Percentiles rank a stretch among this genome's conserved stretches.
phyloP scores from a whole-genome alignment of 2,113 vertebrate genomes.

The Heliornis fulica region DNA sequence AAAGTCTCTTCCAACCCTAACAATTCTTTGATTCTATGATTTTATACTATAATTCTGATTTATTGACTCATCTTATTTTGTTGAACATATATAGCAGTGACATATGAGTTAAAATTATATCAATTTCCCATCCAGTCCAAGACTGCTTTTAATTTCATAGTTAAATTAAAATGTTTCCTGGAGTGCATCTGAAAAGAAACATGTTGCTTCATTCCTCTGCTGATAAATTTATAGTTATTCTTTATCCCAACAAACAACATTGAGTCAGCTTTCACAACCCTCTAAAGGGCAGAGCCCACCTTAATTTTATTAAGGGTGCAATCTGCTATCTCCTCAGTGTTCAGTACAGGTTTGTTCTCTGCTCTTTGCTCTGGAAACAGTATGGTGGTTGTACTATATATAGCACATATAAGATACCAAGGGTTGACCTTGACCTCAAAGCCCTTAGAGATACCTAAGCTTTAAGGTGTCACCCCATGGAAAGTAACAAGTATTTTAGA shows the following conservation, averaged over 20 bases:
- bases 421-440: not conserved
- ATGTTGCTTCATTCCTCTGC: not conserved
- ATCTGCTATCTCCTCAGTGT: not conserved
- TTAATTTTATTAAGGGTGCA: not conserved
- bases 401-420: not conserved
- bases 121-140: not conserved
- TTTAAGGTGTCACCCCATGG: not conserved
- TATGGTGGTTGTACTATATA: not conserved
- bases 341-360: not conserved
- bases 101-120: not conserved
- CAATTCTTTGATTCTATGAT: too few relatives aligned
- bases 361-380: constrained; percentile 21
- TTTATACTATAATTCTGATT: not conserved
- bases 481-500: not conserved
- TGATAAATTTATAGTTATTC: not conserved
- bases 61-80: not conserved
- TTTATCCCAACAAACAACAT: not conserved
- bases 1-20: too few relatives aligned
- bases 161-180: not conserved
- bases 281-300: not conserved
- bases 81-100: not conserved
- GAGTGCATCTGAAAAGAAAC: not conserved
- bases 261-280: not conserved
- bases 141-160: not conserved
- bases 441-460: not conserved